Base-by-base conservation (phyloP, 2,797 vertebrate genomes). In the Vultur gryphus region DNA sequence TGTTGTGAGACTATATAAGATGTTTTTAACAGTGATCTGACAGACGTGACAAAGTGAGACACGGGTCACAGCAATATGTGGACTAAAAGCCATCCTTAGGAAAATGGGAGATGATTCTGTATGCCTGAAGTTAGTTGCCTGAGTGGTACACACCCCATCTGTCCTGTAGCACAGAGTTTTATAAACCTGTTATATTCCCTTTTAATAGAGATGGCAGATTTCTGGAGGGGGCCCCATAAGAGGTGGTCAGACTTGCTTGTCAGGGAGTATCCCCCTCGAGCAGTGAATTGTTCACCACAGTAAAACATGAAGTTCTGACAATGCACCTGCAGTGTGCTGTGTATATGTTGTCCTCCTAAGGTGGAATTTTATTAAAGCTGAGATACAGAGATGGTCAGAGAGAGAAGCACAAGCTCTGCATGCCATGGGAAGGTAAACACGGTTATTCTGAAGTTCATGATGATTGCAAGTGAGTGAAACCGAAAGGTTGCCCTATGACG, bases 401-500 rank as follows among this genome's bases (percentile, higher is more conserved):
- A 70, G 70, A 64, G 87, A 24, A 24, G 69, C 76, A 33, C 23
- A 19, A 25, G 73, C 66, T 39, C 13, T 54, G 86, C 7, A 0
- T 70, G 82, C 71, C 0, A 0, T 10, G 52, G 24, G 48, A 41
- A 58, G 57, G 76, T 61, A 28, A 78, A 75, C 48, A 23, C 0
- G 0, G 64, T 17, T 71, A 55, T 84, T 37, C n/a, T 71, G 80
- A 48, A 70, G 44, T 2, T 41, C 17, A 1, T 3, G 14, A 0
- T 8, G 52, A 39, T 24, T 86, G 72, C 57, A n/a, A n/a, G 1
- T 0, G 49, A 72, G 91, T 48, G 83, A 86, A 94, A 89, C 84
- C 1, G 0, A 91, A 59, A 62, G 87, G 62, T 6, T 77, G 52
- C 57, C 65, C 55, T 35, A 1, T 75, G 94, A 57, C 85, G 51